These are phyloP conservation scores for Drosophila kepulauana DNA, from an alignment of 1,140 invertebrate genomes.

Conservation along the genomic window DNA sequence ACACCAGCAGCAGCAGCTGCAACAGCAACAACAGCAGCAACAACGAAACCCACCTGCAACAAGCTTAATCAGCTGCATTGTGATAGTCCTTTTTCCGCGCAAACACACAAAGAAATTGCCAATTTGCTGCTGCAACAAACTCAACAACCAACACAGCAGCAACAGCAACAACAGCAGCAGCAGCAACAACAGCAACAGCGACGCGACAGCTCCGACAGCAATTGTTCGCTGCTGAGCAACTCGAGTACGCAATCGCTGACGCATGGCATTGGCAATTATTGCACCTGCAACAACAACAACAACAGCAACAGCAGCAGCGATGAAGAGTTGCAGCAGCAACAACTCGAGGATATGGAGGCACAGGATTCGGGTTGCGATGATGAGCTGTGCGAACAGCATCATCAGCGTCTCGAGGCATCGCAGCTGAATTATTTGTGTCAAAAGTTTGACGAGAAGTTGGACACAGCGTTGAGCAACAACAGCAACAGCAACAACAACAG, in stretches of 20 bases:
- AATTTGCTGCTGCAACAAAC: constrained; percentile 75
- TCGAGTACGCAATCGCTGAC: constrained; percentile 70
- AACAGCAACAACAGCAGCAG: constrained; percentile 49
- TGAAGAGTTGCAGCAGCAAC: constrained; percentile 32
- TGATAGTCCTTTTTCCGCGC: constrained; percentile 77
- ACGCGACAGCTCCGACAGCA: constrained; percentile 81
- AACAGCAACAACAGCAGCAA: constrained; percentile 10
- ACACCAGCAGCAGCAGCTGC: constrained; percentile 19
- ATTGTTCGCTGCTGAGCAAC: constrained; percentile 80
- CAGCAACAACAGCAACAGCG: constrained; percentile 74
- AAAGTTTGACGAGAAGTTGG: constrained; percentile 83
- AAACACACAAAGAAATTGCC: constrained; percentile 82
- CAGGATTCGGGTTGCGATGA: constrained; percentile 88
- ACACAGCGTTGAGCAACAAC: constrained; percentile 63
- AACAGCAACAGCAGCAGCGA: constrained; percentile 42
- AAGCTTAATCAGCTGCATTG: constrained; percentile 70
- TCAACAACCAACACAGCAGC: constrained; percentile 61
- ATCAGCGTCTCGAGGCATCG: constrained; percentile 67
- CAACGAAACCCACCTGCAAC: constrained; percentile 45
- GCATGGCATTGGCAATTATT: constrained; percentile 59
- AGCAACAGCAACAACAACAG: constrained; percentile 34
- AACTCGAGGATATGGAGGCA: constrained; percentile 75
- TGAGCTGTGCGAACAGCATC: constrained; percentile 84
- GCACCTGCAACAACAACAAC: constrained; percentile 70
- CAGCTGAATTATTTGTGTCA: constrained; percentile 82